Evolutionary conservation across 2,113 vertebrate species (phyloP), one percentile per base, ranked within the genome.

Genomic region (Sterrhoptilus dennistouni): DNA sequence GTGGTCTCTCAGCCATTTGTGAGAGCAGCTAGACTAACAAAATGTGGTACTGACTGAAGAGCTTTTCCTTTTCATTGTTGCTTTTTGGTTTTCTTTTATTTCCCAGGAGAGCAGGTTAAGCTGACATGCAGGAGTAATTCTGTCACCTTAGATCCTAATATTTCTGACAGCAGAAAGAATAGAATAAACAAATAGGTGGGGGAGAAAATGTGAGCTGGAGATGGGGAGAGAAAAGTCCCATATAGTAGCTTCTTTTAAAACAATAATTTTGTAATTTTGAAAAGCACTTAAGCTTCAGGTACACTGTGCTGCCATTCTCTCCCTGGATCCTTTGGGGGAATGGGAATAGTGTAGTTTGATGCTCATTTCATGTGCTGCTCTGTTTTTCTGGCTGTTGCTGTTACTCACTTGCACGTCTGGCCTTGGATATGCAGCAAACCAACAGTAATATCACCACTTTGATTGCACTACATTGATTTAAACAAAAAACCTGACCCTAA

Each of bases 171-270:
- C 33, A 71, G 52, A 74, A 86, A 59, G 59, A 80, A 65, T n/a
- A 87, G 86, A 95, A 96, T 93, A 96, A 94, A 70, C 59, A 92
- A 90, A 77, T 66, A 86, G n/a, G 7, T 54, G 29, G 40, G 44
- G 52, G 47, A 80, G 24, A 71, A 77, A 77, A 63, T 11, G 19
- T 59, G 47, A 88, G 54, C 12, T 17, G 81, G 56, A 66, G 36
- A 80, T 2, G 1, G 47, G 18, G 57, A 76, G 28, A 83, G 42
- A 21, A 42, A 47, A 89, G 56, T 17, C 29, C 18, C 11, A 8
- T 15, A 6, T 22, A 47, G 24, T 33, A 54, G 12, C 35, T 80
- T 33, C 42, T 68, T 89, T 54, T 74, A 57, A 84, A 92, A 12
- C 20, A 54, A 69, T 75, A 70, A 20, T 69, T 53, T 63, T 80